These are phyloP conservation scores for Ceuthmochares aereus DNA, from an alignment of 2,113 vertebrate species.

Conservation along the genomic window DNA sequence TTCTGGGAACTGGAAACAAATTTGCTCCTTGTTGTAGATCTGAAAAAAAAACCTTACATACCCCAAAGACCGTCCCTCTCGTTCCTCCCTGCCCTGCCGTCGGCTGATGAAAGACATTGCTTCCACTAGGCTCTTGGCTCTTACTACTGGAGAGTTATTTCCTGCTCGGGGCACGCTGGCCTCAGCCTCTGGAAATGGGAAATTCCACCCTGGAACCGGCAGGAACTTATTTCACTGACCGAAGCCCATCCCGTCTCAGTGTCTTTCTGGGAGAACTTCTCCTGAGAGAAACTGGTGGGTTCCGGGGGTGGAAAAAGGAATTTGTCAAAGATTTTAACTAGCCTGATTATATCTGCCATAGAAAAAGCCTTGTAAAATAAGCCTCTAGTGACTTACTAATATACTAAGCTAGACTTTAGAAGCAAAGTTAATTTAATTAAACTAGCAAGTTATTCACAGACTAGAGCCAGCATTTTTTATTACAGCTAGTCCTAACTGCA, in stretches of 20 bases:
- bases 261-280: neutral
- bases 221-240: neutral
- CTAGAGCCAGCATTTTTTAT: neutral
- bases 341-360: neutral
- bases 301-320: neutral
- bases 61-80: neutral
- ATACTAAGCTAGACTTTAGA: neutral
- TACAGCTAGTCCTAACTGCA: neutral
- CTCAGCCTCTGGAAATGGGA: constrained; percentile 32
- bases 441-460: neutral
- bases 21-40: neutral
- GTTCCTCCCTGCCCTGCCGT: neutral
- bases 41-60: neutral
- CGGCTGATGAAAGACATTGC: neutral
- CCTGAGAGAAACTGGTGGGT: neutral
- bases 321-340: neutral
- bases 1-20: neutral
- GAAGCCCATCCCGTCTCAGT: neutral
- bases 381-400: neutral
- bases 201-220: constrained; percentile 25
- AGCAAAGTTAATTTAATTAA: neutral
- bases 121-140: constrained; percentile 26
- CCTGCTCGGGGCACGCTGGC: constrained; percentile 6
- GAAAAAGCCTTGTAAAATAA: neutral
- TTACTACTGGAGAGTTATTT: constrained; percentile 14